Base-by-base conservation (phyloP, 2,797 vertebrate genomes). In the Molossus alvarezi region DNA sequence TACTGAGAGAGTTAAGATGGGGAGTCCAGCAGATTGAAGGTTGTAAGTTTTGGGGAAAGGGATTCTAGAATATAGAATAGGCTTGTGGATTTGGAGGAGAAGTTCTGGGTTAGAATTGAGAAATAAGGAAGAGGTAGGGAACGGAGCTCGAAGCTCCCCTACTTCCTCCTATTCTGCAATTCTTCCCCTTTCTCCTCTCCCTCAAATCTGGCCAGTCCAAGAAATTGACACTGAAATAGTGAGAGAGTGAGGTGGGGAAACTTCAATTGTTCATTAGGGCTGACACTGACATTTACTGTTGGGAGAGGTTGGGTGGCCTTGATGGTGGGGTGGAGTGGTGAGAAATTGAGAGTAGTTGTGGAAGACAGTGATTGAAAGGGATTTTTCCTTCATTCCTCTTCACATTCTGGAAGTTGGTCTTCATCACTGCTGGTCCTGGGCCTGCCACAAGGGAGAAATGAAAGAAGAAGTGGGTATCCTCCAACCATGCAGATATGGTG, bases 21-120 rank as follows among this genome's bases (percentile, higher is more conserved):
- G 20, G 6, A 65, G 29, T 27, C 20, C 21, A 53, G 23, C 7
- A 18, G 51, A 8, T 51, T 71, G 48, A 83, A 95, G 37, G 27
- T 18, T 45, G 51, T 37, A 6, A 29, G 13, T 27, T 90, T 57
- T 48, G 75, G 23, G 21, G 6, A 15, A 93, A 73, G 92, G 45
- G 37, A 72, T 5, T 29, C 76, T 90, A 65, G 20, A 3, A 21
- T 87, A 58, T 41, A 62, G 41, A 87, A 72, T 10, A 69, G 18
- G 37, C 25, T 76, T 75, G 9, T 65, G n/a, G 48, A 29, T 80
- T 93, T 93, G 45, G 48, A 88, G 33, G 29, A 71, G 33, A 95
- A 83, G 60, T 23, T 33, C 17, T 60, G 1, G 4, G 21, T 75
- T n/a, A 17, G 13, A 20, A 13, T 67, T 87, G 20, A 53, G 41